phyloP scores from a whole-genome alignment of 2,888 invertebrate genomes.

The Ariolimax columbianus region DNA sequence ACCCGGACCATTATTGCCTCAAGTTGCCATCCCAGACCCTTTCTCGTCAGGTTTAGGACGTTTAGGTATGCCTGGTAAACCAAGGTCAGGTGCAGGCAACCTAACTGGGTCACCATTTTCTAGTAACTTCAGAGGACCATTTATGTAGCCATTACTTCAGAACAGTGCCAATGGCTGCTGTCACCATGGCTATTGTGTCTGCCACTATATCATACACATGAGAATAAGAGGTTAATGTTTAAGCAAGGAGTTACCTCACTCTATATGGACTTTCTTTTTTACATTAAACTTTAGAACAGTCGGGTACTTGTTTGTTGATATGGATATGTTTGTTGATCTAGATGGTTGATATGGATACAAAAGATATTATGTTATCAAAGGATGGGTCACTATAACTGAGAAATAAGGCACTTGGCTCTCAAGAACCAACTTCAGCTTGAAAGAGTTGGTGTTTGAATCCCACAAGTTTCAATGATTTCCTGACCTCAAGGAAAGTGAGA shows the following conservation, averaged over 20 bases:
- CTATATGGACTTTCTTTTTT: not conserved
- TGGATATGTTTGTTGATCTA: too few species aligned
- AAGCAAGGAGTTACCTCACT: not conserved
- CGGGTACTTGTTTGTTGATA: too few species aligned
- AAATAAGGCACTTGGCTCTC: too few species aligned
- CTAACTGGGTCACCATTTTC: constrained; percentile 50
- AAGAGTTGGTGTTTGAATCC: too few species aligned
- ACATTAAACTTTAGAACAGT: not conserved
- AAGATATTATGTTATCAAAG: too few species aligned
- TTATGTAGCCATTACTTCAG: constrained; percentile 2
- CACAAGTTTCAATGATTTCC: too few species aligned
- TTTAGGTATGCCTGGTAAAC: constrained; percentile 38
- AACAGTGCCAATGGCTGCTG: not conserved
- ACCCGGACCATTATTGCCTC: constrained; percentile 36
- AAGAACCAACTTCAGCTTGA: too few species aligned
- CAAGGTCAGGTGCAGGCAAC: constrained; percentile 39
- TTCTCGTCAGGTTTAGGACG: constrained; percentile 35
- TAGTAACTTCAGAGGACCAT: constrained; percentile 15
- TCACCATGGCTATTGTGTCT: too few species aligned
- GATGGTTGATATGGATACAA: too few species aligned
- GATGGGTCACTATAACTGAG: too few species aligned
- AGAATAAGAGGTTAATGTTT: not conserved
- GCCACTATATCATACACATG: not conserved
- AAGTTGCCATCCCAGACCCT: constrained; percentile 41
- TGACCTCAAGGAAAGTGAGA: too few species aligned